Base-by-base conservation (phyloP, 2,113 vertebrate genomes). In the Bucco capensis region DNA sequence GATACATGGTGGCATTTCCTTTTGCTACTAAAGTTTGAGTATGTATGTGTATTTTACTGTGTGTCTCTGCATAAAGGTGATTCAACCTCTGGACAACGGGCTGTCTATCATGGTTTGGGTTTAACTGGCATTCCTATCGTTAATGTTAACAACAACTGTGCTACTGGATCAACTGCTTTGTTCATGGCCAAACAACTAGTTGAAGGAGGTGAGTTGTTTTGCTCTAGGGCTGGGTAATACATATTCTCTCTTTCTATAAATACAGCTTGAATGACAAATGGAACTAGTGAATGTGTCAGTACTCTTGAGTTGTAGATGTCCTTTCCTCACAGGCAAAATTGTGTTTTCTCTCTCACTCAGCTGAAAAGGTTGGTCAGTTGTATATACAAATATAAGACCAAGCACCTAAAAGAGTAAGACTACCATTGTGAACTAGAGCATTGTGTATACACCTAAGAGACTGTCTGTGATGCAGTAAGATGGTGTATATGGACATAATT, bases 111-210 rank as follows among this genome's bases (percentile, higher is more conserved):
- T 24, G 90, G 98, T 88, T 95, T 99, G 96, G 99, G 99, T 35
- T 88, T 99, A 66, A 98, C 99, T 2, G 99, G 99, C 57, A 99
- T 99, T 96, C 99, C 99, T 90, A 98, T 99, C 62, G 76, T 98
- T 88, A 99, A 99, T 9, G 98, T 99, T 37, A 98, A 99, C 97
- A 99, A 99, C 95, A 99, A 99, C 97, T 99, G 99, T 93, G 98
- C 99, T 67, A 99, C 98, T 5, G 99, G 99, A 37, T 99, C 99
- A 69, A 99, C 99, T 11, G 99, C 99, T 28, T 97, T 99, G 91
- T 99, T 98, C 94, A 90, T 99, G 98, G 98, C 98, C 44, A 97
- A 96, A 7, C 99, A 99, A 64, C 92, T 99, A 57, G 80, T 99
- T 61, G 98, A 97, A 90, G 99, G 99, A 97, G 98, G 99, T 99